Evolutionary conservation across 2,888 invertebrate genomes (phyloP), one percentile per base, ranked within the genome.

Genomic region (Calliphora vomitoria): DNA sequence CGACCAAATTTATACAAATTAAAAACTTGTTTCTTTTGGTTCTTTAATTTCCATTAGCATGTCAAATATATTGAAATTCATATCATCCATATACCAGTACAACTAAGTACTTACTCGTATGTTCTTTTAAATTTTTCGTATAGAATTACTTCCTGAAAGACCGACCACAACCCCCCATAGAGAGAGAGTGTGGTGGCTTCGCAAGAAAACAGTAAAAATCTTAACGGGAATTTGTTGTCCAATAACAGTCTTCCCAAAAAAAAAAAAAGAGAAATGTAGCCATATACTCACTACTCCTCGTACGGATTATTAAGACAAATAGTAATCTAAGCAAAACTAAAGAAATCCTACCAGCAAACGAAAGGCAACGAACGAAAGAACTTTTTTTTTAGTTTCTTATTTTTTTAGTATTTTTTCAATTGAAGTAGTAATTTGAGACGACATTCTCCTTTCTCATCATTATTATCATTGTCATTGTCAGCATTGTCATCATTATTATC

Each of bases 371-470:
- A 74, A 13, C 10, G 58, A 58, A 31, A 8, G 18, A 38, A 50
- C 8, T 18, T 53, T 25, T 31, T n/a, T 76, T 76, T 20, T 0
- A 15, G 15, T 31, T 47, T 75, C 8, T 8, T 41, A 11, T n/a
- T 47, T 44, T 80, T 18, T 74, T n/a, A 53, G 38, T 31, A 55
- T 66, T 66, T 80, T 86, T 84, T 87, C 74, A 85, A 85, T 82
- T 87, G 87, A 87, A 85, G 69, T 58, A 71, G 87, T 87, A 87
- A 87, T 87, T 87, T 82, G 82, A 87, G 87, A 79, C 75, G 79
- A 82, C 82, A 85, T 87, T 79, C 85, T 85, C 71, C 74, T 79
- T 79, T 82, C 79, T 75, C 85, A 75, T 85, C 72, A 72, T 86
- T 72, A 78, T 82, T 60, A 72, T 78, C 71, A 72, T 82, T 53